A percentile compares a stretch with the other conserved stretches of the same genome.
These are phyloP conservation scores for Arctopsyche grandis DNA, from an alignment of 1,140 invertebrate genomes.

Conservation along the genomic window DNA sequence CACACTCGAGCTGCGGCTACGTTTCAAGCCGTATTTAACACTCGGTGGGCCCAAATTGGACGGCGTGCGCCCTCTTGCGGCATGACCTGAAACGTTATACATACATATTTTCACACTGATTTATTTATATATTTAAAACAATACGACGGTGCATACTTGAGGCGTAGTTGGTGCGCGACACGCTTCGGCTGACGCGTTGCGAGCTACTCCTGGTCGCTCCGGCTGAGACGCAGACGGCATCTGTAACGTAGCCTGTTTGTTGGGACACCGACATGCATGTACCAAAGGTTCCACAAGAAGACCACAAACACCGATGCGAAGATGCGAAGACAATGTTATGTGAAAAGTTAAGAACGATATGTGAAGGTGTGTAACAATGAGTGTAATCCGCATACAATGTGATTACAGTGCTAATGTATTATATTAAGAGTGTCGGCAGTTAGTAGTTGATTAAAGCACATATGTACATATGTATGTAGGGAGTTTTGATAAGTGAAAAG, in stretches of 20 bases:
- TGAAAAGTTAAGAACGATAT: slow-evolving; percentile 24
- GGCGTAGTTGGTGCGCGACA: slow-evolving; percentile 26
- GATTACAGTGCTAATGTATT: background rate
- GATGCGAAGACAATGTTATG: background rate
- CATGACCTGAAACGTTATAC: background rate
- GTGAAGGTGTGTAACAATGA: slow-evolving; percentile 8
- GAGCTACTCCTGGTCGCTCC: background rate
- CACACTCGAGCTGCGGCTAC: slow-evolving; percentile 36
- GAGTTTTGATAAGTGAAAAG: no score
- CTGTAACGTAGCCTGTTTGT: slow-evolving; percentile 51
- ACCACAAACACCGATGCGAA: slow-evolving; percentile 17
- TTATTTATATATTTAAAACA: background rate
- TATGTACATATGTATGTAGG: no score
- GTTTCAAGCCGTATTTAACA: background rate
- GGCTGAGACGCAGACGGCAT: slow-evolving; percentile 3
- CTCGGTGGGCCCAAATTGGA: slow-evolving; percentile 16
- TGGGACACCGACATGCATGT: background rate
- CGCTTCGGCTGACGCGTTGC: slow-evolving; percentile 32
- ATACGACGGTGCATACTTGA: background rate
- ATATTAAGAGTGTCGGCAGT: background rate
- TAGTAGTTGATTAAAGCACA: no score
- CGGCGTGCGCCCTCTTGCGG: slow-evolving; percentile 15
- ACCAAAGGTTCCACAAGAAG: background rate
- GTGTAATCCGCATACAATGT: background rate
- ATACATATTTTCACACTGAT: background rate